Evolutionary conservation across 2,888 invertebrate genomes (phyloP).

Genomic region (Ischnura elegans): DNA sequence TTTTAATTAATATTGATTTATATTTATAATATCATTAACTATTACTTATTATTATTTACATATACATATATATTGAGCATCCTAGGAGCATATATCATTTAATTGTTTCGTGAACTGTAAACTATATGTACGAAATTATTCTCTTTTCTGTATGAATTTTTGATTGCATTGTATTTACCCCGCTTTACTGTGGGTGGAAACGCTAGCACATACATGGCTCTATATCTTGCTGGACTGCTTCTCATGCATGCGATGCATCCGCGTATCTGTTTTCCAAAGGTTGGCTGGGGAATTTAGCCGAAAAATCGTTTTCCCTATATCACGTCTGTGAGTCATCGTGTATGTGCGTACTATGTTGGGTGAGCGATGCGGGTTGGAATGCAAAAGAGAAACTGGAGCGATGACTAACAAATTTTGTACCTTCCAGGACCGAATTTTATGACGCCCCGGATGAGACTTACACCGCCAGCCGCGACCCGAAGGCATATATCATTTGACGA

Average conservation of each 20-base stretch:
- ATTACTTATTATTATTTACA: background rate
- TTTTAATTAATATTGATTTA: too few relatives aligned
- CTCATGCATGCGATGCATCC: background rate
- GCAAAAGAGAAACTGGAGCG: background rate
- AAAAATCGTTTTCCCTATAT: background rate
- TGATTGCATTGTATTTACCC: background rate
- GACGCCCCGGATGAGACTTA: background rate
- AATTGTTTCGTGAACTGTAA: background rate
- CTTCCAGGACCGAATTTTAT: conserved; percentile 11
- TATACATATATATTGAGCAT: too few relatives aligned
- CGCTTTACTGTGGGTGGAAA: background rate
- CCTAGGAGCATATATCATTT: background rate
- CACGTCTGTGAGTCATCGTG: background rate
- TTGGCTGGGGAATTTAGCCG: background rate
- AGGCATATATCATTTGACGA: background rate
- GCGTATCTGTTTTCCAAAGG: background rate
- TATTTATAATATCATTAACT: too few relatives aligned
- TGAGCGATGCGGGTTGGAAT: background rate
- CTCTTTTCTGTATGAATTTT: background rate
- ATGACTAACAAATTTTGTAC: background rate
- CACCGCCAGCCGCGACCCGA: background rate
- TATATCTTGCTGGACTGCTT: background rate
- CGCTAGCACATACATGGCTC: background rate
- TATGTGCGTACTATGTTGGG: background rate
- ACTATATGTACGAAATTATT: background rate